These are phyloP conservation scores for Periparus ater DNA, from an alignment of 2,797 vertebrate species.

Conservation along the genomic window DNA sequence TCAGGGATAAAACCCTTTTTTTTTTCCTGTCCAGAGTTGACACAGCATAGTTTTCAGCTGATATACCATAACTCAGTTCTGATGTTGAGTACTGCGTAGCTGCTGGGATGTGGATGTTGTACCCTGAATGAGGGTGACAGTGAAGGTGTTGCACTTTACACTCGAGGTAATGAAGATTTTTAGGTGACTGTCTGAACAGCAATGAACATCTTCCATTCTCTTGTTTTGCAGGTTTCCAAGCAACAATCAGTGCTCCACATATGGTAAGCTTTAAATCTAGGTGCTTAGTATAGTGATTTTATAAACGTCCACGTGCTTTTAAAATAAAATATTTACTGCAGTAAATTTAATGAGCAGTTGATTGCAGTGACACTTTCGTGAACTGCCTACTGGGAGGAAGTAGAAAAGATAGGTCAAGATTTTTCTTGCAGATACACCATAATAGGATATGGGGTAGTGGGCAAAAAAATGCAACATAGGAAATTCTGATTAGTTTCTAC, in stretches of 20 bases:
- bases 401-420: not conserved
- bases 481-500: not conserved
- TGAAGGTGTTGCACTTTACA: not conserved
- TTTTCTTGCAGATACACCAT: not conserved
- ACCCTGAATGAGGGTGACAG: not conserved
- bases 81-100: not conserved
- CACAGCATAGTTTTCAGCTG: not conserved
- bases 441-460: not conserved
- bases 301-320: not conserved
- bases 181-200: not conserved
- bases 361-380: not conserved
- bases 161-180: not conserved
- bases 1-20: not conserved
- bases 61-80: not conserved
- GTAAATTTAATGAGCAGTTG: not conserved
- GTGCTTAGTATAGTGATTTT: not conserved
- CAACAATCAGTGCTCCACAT: slow-evolving; percentile 98
- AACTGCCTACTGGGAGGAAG: not conserved
- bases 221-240: slow-evolving; percentile 90
- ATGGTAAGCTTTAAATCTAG: slow-evolving; percentile 84
- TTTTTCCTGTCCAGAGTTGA: not conserved
- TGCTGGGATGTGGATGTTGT: not conserved
- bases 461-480: not conserved
- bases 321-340: not conserved
- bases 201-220: slow-evolving; percentile 45